Base-by-base conservation (phyloP, 2,888 invertebrate species). In the Polydrusus tereticollis region DNA sequence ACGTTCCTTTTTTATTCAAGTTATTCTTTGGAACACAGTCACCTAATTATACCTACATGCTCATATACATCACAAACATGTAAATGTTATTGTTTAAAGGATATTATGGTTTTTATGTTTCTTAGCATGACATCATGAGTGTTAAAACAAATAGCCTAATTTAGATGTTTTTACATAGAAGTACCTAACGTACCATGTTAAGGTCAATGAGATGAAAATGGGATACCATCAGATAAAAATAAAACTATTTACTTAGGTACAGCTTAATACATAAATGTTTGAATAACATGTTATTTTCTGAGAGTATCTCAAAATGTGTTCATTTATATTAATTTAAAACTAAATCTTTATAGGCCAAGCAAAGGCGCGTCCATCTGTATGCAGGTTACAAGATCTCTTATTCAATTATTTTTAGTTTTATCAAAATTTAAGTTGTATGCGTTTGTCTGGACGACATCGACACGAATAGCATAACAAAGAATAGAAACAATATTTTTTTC, bases 141-240 rank as follows among this genome's bases (percentile, higher is more conserved):
- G 65, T 65, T 70, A 70, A 70, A 64, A 29, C 58, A 52, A 64
- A 70, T 59, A 58, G 45, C 65, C 70, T 65, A 70, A 70, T 64
- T 70, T 4, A 29, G 16, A 14, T 45, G 41, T 70, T 66, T 66
- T 55, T 55, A 55, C 52, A 55, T 38, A 38, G 52, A 33, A 59
- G 60, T 65, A 60, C 59, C 70, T 58, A 12, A 18, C 64, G 70
- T 63, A 69, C 69, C 69, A 43, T 58, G 70, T 43, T 70, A 70
- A 70, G 70, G 70, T 70, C 70, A 70, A 70, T 70, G 70, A 65
- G 70, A 70, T 65, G 64, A 70, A 70, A 70, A 70, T 70, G 65
- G 70, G 29, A 55, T 65, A 36, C 70, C 47, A n/a, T n/a, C n/a
- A 62, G 50, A 69, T 38, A 55, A 62, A 57, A 59, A 59, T 16